A percentile compares a stretch with the other conserved stretches of the same genome.
These are phyloP conservation scores for Hirudinaria manillensis DNA, from an alignment of 2,888 invertebrate genomes.

Conservation along the genomic window DNA sequence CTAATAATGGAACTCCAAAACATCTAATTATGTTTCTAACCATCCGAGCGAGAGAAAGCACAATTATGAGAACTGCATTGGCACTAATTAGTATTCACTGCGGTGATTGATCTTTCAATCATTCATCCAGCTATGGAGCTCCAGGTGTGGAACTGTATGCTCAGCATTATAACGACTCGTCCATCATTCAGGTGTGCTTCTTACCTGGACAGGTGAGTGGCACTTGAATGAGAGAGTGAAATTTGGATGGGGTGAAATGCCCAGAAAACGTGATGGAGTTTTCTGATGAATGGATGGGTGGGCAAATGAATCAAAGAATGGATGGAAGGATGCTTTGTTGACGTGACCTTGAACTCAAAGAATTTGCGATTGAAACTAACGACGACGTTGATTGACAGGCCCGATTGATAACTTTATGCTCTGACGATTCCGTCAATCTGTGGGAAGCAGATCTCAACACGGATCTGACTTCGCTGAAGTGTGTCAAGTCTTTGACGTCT, in stretches of 20 bases:
- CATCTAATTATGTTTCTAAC: neutral
- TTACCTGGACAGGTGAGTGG: conserved; percentile 62
- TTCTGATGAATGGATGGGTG: too few species aligned
- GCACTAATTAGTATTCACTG: neutral
- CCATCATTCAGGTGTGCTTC: conserved; percentile 69
- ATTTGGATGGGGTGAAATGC: neutral
- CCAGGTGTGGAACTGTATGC: conserved; percentile 92
- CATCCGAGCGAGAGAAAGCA: neutral
- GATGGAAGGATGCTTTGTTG: neutral
- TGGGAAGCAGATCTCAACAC: conserved; percentile 74
- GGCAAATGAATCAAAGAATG: neutral
- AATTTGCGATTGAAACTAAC: too few species aligned
- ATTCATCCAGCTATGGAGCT: conserved; percentile 67
- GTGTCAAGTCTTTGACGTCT: conserved; percentile 43
- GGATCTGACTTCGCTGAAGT: conserved; percentile 45
- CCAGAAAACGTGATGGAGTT: too few species aligned
- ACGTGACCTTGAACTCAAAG: too few species aligned
- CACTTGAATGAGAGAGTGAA: neutral
- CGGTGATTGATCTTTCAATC: neutral
- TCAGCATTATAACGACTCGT: conserved; percentile 69
- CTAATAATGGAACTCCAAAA: too few species aligned
- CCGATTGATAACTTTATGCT: conserved; percentile 77
- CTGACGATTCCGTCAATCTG: conserved; percentile 86
- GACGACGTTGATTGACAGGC: conserved; percentile 57
- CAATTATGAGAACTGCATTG: neutral